A percentile compares a stretch with the other conserved stretches of the same genome.
Evolutionary conservation across 2,113 vertebrate genomes (phyloP).

Genomic region (Xiphophorus maculatus): DNA sequence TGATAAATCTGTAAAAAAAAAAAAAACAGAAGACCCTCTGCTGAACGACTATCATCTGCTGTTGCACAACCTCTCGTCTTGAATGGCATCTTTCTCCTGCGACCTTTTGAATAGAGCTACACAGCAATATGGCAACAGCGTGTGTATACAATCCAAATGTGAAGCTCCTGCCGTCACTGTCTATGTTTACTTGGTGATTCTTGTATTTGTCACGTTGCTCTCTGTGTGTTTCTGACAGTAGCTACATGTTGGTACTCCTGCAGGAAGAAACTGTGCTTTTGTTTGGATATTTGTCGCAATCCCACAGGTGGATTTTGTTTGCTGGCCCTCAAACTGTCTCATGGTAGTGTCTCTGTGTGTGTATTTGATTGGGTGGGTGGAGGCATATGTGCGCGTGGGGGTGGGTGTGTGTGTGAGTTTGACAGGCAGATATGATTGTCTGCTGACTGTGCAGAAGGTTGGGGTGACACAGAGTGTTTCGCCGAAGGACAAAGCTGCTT

Average conservation of each 20-base stretch:
- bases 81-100: constrained; percentile 23
- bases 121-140: constrained; percentile 13
- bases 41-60: constrained; percentile 6
- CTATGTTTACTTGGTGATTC: not conserved
- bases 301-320: constrained; percentile 49
- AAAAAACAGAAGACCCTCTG: not conserved
- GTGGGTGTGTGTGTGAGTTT: constrained; percentile 30
- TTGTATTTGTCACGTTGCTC: constrained; percentile 1
- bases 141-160: not conserved
- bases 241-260: not conserved
- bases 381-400: constrained; percentile 1
- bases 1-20: constrained; percentile 11
- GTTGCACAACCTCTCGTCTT: not conserved
- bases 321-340: constrained; percentile 14
- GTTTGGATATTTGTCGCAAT: constrained; percentile 16
- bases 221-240: constrained; percentile 12
- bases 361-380: constrained; percentile 10
- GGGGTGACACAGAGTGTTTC: constrained; percentile 62
- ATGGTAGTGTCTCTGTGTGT: not conserved
- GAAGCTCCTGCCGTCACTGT: not conserved
- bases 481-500: constrained; percentile 29
- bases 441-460: constrained; percentile 70
- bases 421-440: constrained; percentile 43
- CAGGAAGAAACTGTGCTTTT: constrained; percentile 7
- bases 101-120: constrained; percentile 32